phyloP scores from a whole-genome alignment of 2,113 vertebrate genomes.

The Nicator chloris region DNA sequence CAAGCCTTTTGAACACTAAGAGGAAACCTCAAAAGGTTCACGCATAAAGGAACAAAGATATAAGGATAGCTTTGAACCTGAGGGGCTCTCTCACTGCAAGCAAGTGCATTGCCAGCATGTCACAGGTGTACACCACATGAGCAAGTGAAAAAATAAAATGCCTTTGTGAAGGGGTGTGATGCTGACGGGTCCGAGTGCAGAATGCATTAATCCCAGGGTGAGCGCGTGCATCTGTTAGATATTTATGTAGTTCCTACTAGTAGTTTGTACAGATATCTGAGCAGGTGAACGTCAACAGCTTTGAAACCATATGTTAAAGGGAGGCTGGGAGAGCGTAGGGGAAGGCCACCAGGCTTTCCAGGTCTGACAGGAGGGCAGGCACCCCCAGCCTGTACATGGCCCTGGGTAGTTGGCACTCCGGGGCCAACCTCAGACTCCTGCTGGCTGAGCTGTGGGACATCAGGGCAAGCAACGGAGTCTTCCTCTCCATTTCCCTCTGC shows the following conservation, averaged over 20 bases:
- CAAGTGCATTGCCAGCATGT: constrained; percentile 13
- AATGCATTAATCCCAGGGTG: constrained; percentile 26
- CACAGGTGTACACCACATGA: constrained; percentile 45
- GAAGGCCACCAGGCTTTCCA: not conserved
- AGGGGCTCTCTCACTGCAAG: constrained; percentile 8
- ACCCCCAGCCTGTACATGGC: not conserved
- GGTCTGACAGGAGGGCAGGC: not conserved
- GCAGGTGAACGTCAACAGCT: constrained; percentile 59
- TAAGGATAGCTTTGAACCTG: constrained; percentile 34
- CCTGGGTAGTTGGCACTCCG: accelerated
- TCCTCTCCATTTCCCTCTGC: not conserved
- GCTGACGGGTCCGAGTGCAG: constrained; percentile 27
- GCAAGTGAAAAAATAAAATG: constrained; percentile 32
- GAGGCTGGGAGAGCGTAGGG: not conserved
- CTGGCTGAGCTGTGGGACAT: not conserved
- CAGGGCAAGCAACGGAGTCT: not conserved
- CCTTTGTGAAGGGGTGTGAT: constrained; percentile 21
- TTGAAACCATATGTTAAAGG: constrained; percentile 19
- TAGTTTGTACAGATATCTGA: constrained; percentile 28
- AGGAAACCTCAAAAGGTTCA: constrained; percentile 57
- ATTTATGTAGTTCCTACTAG: constrained; percentile 17
- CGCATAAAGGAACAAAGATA: constrained; percentile 23
- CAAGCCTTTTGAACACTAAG: constrained; percentile 20
- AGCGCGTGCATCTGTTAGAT: not conserved
- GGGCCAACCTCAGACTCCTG: not conserved